Base-by-base conservation (phyloP, 2,113 vertebrate genomes). In the Vidua macroura region DNA sequence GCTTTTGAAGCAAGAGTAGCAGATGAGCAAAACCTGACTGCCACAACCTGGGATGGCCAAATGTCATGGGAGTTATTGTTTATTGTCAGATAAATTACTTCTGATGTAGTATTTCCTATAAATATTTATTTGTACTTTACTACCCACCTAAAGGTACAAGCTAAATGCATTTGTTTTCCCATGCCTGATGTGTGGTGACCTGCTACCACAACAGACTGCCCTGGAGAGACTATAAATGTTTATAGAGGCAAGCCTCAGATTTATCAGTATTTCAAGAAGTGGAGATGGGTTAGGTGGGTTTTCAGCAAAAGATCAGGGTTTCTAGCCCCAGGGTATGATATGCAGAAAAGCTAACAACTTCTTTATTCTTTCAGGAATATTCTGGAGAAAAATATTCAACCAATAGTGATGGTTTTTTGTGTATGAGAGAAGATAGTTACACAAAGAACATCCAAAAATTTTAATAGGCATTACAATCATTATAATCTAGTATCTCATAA, bases 91-190 rank as follows among this genome's bases (percentile, higher is more conserved):
- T 69, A 83, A 90, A 94, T 86, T 48, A 73, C 53, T 79, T 73
- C 18, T 68, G 85, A 49, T 87, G 46, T 41, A 86, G 30, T 55
- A 27, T 92, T 96, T 83, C 55, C 76, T 83, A 33, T 69, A 75
- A 90, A 93, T 90, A 93, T 67, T 93, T 92, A 94, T 74, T 80
- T 18, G 11, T 60, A 17, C 67, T 79, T 90, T 48, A 86, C 68
- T 67, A 80, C 39, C 33, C 43, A 86, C 69, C 59, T 59, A 39
- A 63, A 86, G 31, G 39, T 74, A 74, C 0, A 1, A 25, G 46
- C 64, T 80, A 67, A 94, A 48, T 43, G 58, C 39, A 53, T 82
- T 46, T 85, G 83, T 41, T 86, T 68, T 89, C 49, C 60, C 1
- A 0, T 49, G 81, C 59, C 64, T 82, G 66, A 20, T 68, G 22